Evolutionary conservation across 2,888 invertebrate genomes (phyloP), one percentile per base, ranked within the genome.

Genomic region (Eristalinus aeneus): DNA sequence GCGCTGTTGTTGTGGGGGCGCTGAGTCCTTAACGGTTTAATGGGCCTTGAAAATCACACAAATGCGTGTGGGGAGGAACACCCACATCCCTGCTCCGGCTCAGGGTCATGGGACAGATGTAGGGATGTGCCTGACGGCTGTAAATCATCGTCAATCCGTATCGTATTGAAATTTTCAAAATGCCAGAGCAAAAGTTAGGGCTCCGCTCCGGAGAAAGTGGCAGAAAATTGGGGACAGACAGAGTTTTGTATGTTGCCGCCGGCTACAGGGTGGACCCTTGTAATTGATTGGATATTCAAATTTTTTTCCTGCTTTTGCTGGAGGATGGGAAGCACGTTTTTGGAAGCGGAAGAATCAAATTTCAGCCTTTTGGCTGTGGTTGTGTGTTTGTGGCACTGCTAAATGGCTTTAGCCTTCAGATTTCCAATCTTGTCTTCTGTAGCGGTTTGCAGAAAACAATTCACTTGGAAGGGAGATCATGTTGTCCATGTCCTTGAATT

Each of bases 251-350:
- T 46, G 16, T 8, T 22, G 4, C 56, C 22, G 11, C 5, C 9
- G 56, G 23, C 56, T 12, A 23, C 10, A 11, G 56, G 23, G 11
- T 56, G 56, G 56, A 56, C 23, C 56, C 56, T 56, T 56, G 16
- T 56, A 56, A 56, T 56, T 56, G 56, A 56, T 56, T 56, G 56
- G 23, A 23, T 56, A 56, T 56, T 56, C 23, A 23, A 56, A 23
- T 56, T 23, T 39, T 39, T 20, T 9, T 54, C 20, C 8, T 54
- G 0, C 10, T 2, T 9, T 12, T 12, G 36, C 5, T 39, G 4
- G 8, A 16, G 46, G 56, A 11, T 56, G 56, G 22, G 56, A 27
- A 23, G 56, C 56, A 27, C 23, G 23, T 56, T 56, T 56, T 9
- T 1, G 8, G 56, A 16, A 46, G 46, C 46, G n/a, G 16, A 46